A percentile compares a stretch with the other conserved stretches of the same genome.
Conservation (phyloP, 30 jellyfish, hydroid and myxozoan genomes). For the Phacellophora camtschatica region DNA sequence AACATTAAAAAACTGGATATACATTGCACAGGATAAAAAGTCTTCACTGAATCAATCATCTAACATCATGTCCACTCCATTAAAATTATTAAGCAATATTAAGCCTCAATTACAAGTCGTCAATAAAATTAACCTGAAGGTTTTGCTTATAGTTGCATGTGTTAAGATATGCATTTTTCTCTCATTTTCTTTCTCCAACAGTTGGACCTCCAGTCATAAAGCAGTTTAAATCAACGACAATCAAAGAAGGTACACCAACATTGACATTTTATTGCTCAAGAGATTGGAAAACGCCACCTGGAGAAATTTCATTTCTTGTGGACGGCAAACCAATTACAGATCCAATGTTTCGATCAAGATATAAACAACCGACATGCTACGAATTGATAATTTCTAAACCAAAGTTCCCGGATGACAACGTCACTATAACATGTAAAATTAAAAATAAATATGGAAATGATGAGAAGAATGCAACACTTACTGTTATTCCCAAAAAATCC, state of each 20-base stretch:
- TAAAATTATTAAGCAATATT: too few relatives aligned
- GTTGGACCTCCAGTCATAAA: slow-evolving; percentile 13
- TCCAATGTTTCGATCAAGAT: slow-evolving; percentile 10
- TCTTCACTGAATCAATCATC: too few relatives aligned
- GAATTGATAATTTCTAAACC: slow-evolving; percentile 42
- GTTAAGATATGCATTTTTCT: too few relatives aligned
- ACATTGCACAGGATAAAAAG: too few relatives aligned
- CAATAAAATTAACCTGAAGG: too few relatives aligned
- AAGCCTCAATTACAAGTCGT: too few relatives aligned
- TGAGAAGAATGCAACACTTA: slow-evolving; percentile 39
- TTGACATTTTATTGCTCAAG: slow-evolving; percentile 30
- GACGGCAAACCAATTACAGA: slow-evolving; percentile 34
- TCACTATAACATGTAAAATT: slow-evolving; percentile 47
- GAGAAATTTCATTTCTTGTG: background rate
- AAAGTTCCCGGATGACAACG: slow-evolving; percentile 73
- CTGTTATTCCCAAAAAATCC: too few relatives aligned
- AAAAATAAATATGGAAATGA: slow-evolving; percentile 75
- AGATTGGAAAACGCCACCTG: slow-evolving; percentile 16
- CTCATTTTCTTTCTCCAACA: too few relatives aligned
- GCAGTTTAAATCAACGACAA: slow-evolving; percentile 3
- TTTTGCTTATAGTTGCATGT: too few relatives aligned
- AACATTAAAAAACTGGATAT: too few relatives aligned
- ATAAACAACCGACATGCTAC: background rate
- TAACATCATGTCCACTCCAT: too few relatives aligned
- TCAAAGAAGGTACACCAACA: background rate